A percentile compares a stretch with the other conserved stretches of the same genome.
These are phyloP conservation scores for Cassiopea andromeda DNA, from an alignment of 30 jellyfish, hydroid and myxozoan species.

Conservation along the genomic window DNA sequence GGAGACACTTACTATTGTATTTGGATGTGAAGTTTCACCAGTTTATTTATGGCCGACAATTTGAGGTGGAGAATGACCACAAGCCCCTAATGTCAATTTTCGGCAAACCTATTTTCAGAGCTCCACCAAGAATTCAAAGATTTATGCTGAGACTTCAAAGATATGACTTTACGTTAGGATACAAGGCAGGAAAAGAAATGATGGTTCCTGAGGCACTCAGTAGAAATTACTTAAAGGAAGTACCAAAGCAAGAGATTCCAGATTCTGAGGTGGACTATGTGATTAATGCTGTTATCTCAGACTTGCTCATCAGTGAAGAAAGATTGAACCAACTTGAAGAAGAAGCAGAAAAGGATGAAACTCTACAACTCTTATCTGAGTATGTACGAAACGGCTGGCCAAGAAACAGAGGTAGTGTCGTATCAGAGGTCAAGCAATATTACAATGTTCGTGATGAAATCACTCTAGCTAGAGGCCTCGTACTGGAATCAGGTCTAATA, in stretches of 20 bases:
- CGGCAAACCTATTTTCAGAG: constrained; percentile 53
- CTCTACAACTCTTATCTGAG: constrained; percentile 13
- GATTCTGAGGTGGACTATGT: constrained; percentile 49
- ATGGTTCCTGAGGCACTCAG: constrained; percentile 33
- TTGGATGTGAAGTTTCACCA: constrained; percentile 65
- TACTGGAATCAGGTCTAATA: constrained; percentile 24
- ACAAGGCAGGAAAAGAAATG: constrained; percentile 44
- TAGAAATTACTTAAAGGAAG: constrained; percentile 12
- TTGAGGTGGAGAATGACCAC: constrained; percentile 51
- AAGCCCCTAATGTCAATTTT: constrained; percentile 67
- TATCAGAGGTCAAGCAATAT: constrained; percentile 27
- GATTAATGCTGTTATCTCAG: constrained; percentile 44
- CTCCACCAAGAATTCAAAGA: constrained; percentile 74
- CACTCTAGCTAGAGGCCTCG: constrained; percentile 41
- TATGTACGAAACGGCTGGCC: constrained; percentile 53
- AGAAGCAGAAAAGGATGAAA: constrained; percentile 57
- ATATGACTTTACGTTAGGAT: constrained; percentile 35
- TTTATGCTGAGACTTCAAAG: constrained; percentile 57
- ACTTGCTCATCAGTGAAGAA: constrained; percentile 57
- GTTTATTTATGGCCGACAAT: constrained; percentile 48
- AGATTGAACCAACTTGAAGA: constrained; percentile 33
- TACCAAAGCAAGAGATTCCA: constrained; percentile 35
- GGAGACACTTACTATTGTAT: constrained; percentile 61
- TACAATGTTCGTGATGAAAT: constrained; percentile 38
- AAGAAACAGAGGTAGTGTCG: neutral